Evolutionary conservation across 2,888 invertebrate species (phyloP), one percentile per base, ranked within the genome.

Genomic region (Galeruca laticollis): DNA sequence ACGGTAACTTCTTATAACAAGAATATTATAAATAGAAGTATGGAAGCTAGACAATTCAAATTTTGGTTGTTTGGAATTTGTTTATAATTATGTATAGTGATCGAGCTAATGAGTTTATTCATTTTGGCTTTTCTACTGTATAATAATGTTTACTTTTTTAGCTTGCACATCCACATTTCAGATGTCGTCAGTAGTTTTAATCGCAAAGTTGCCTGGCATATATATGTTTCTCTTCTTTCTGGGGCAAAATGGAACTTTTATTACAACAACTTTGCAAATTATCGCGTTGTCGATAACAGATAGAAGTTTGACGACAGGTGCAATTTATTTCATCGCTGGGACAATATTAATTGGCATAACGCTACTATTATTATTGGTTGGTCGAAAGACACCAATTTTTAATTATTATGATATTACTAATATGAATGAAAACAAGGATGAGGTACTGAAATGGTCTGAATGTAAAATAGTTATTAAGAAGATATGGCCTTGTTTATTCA

Each of bases 231-330:
- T 18, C 5, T 68, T 59, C 10, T 59, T 68, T 0, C 5, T 68
- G 8, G 68, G 68, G 1, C 68, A 61, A 61, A 54, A 49, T 20
- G 68, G 68, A 37, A 51, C 37, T 0, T 21, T 68, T 26, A 37
- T 68, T 2, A 57, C 59, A 5, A 62, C 61, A 33, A 51, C n/a
- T 26, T n/a, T 68, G n/a, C 68, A 68, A 20, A 33, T 68, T 8
- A 54, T 68, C 6, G 40, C 33, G 6, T 13, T 68, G 9, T n/a
- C 62, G 9, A 11, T 68, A n/a, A 68, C 68, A 6, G 51, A 68
- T 35, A 33, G 2, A n/a, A 31, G 35, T 10, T 10, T 43, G n/a
- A 63, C 43, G 21, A 15, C 57, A 6, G 68, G 49, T 15, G 5
- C 57, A 18, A 63, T 68, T 10, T 68, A 63, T 33, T 68, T 68